Evolutionary conservation across 92 coral and sea anemone species (phyloP).

Genomic region (Hydrozoanthus gracilis): DNA sequence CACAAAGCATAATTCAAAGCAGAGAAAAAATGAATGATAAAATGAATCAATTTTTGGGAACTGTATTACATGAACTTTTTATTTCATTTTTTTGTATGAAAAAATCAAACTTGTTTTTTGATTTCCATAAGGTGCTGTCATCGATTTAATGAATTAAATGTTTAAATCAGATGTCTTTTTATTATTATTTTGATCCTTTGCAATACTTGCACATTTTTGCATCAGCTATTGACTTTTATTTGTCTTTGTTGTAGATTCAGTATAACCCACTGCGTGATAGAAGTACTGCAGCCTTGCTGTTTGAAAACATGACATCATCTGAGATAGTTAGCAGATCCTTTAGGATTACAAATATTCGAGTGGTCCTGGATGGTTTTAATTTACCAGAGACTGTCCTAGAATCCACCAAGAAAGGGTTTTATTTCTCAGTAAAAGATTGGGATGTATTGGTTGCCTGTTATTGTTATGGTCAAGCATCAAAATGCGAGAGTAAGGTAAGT

Average conservation of each 20-base stretch:
- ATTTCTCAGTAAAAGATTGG: constrained; percentile 86
- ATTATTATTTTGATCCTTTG: no score
- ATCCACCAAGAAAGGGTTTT: constrained; percentile 54
- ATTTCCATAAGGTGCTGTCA: no score
- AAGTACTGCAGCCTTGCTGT: constrained; percentile 44
- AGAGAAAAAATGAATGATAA: no score
- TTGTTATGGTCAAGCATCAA: constrained; percentile 91
- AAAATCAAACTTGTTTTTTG: no score
- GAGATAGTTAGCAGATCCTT: constrained; percentile 43
- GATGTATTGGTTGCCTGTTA: constrained; percentile 78
- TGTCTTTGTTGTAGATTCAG: constrained; percentile 37
- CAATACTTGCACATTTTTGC: no score
- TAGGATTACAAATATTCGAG: constrained; percentile 79
- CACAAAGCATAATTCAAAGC: no score
- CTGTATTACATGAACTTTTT: no score
- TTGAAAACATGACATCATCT: constrained; percentile 60
- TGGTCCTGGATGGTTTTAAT: constrained; percentile 72
- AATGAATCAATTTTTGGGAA: no score
- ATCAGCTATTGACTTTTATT: background rate
- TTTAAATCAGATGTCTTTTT: no score
- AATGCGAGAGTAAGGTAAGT: constrained; percentile 71
- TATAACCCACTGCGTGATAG: constrained; percentile 74
- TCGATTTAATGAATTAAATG: no score
- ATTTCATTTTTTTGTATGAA: no score
- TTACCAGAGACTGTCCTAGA: constrained; percentile 52